Evolutionary conservation across 2,797 vertebrate species (phyloP).

Genomic region (Novumbra hubbsi): DNA sequence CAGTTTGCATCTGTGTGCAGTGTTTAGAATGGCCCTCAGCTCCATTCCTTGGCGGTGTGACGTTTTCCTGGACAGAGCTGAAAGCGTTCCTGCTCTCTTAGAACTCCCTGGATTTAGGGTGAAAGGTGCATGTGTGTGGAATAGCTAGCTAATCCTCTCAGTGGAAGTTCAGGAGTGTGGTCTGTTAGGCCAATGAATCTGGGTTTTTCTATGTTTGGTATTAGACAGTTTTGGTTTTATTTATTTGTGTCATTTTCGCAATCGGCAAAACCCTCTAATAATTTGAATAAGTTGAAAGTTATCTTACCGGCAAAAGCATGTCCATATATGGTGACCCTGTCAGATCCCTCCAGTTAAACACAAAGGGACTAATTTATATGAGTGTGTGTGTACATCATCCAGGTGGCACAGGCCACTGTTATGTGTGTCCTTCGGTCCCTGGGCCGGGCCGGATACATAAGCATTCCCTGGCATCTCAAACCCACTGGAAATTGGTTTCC

Average conservation of each 20-base stretch:
- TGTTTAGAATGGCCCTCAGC: constrained; percentile 56
- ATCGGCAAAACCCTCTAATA: background rate
- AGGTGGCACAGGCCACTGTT: constrained; percentile 60
- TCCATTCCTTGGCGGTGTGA: constrained; percentile 42
- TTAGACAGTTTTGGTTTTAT: background rate
- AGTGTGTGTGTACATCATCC: constrained; percentile 38
- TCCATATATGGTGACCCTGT: constrained; percentile 57
- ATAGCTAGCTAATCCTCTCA: background rate
- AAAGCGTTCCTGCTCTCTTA: constrained; percentile 44
- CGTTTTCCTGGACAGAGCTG: constrained; percentile 50
- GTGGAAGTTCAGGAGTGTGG: background rate
- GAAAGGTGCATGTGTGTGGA: constrained; percentile 48
- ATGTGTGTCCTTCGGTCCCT: constrained; percentile 13
- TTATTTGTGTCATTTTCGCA: background rate
- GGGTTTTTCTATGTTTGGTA: background rate
- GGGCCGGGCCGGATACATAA: no score
- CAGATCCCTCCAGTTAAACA: constrained; percentile 42
- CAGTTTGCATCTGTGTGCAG: constrained; percentile 27
- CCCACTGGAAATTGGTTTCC: no score
- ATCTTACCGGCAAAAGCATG: background rate
- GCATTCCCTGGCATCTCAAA: no score
- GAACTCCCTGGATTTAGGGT: constrained; percentile 40
- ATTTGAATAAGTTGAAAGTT: background rate
- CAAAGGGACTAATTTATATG: constrained; percentile 43
- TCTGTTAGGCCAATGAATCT: background rate